Conservation (phyloP, 2,797 vertebrate genomes). For the Allobates femoralis region DNA sequence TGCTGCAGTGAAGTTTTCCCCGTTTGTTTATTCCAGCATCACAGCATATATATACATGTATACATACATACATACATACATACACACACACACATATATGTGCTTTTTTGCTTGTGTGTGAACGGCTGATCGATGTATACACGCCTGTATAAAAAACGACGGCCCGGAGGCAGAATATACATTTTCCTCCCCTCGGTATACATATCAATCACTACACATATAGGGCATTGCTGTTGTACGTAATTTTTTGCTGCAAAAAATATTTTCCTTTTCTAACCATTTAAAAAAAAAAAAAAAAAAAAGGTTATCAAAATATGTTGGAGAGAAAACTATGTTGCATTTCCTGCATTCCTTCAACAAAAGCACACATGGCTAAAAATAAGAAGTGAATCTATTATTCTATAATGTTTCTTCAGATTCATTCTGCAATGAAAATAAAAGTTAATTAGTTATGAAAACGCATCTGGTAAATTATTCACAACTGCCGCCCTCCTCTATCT, state of each 20-base stretch:
- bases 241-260: neutral
- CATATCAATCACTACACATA: no score
- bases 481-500: slow-evolving; percentile 28
- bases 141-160: no score
- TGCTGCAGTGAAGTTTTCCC: no score
- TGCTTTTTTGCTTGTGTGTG: no score
- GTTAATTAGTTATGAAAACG: slow-evolving; percentile 26
- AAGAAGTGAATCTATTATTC: slow-evolving; percentile 5
- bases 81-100: no score
- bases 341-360: neutral
- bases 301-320: no score
- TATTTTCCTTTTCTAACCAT: neutral
- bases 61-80: no score
- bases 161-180: neutral
- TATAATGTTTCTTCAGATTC: slow-evolving; percentile 9
- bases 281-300: neutral
- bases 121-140: no score
- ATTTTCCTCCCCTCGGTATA: no score
- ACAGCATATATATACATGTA: no score
- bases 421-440: slow-evolving; percentile 44
- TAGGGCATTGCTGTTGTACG: no score
- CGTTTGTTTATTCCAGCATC: no score
- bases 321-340: neutral
- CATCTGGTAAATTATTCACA: slow-evolving; percentile 51
- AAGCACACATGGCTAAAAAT: neutral